A percentile compares a stretch with the other conserved stretches of the same genome.
phyloP scores from a whole-genome alignment of 2,888 invertebrate species.

The Hyalella azteca region DNA sequence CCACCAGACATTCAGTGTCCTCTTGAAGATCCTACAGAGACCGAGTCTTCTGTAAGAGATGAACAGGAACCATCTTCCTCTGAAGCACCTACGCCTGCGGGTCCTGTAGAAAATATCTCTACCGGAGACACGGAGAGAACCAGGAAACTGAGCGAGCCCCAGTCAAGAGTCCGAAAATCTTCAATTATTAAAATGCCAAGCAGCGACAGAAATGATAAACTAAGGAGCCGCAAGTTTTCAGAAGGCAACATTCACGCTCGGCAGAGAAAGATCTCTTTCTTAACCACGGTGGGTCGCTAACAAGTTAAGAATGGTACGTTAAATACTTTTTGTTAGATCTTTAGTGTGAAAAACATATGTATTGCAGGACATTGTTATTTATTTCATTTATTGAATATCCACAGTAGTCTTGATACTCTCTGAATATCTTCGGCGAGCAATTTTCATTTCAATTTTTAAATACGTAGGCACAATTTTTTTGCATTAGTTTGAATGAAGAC shows the following conservation, averaged over 20 bases:
- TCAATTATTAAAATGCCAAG: background rate
- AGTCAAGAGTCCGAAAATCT: background rate
- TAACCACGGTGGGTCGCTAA: conserved; percentile 7
- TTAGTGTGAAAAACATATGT: too few species aligned
- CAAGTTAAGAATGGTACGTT: too few species aligned
- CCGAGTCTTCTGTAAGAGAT: background rate
- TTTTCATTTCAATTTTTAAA: too few species aligned
- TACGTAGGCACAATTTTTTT: too few species aligned
- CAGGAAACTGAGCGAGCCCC: background rate
- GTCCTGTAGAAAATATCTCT: background rate
- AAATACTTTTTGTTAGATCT: too few species aligned
- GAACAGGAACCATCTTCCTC: background rate
- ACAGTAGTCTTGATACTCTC: too few species aligned
- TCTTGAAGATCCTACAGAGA: background rate
- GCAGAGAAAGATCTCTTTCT: conserved; percentile 19
- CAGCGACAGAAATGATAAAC: background rate
- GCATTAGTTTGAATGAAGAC: too few species aligned
- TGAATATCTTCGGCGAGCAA: too few species aligned
- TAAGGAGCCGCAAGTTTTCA: conserved; percentile 3
- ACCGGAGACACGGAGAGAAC: background rate
- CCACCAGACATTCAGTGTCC: too few species aligned
- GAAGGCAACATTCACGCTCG: conserved; percentile 15
- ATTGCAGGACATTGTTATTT: too few species aligned
- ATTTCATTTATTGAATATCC: too few species aligned
- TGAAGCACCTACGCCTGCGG: background rate